phyloP scores from a whole-genome alignment of 2,888 invertebrate species.

The Heteropelma amictum region DNA sequence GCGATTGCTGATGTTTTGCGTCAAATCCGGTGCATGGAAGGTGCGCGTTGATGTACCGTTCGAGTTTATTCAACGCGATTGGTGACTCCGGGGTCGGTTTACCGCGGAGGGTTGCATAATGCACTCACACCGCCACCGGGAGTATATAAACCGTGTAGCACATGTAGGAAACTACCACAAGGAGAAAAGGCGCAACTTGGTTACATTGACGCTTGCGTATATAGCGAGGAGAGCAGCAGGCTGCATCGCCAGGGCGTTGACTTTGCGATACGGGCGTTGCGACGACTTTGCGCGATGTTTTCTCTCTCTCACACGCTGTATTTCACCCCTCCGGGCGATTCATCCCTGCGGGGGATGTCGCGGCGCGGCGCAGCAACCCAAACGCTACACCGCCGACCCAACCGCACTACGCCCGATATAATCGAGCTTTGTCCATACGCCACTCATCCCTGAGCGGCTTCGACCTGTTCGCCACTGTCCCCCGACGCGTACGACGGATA shows the following conservation, averaged over 20 bases:
- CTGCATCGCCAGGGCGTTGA: conserved; percentile 74
- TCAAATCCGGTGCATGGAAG: background rate
- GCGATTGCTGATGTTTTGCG: background rate
- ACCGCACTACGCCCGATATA: conserved; percentile 45
- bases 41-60: conserved; percentile 34
- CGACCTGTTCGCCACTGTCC: conserved; percentile 27
- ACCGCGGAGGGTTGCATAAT: conserved; percentile 74
- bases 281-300: conserved; percentile 62
- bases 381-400: conserved; percentile 45
- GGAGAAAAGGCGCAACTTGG: conserved; percentile 42
- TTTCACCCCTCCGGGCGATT: conserved; percentile 60
- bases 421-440: conserved; percentile 49
- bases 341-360: conserved; percentile 58
- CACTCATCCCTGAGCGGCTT: conserved; percentile 43
- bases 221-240: conserved; percentile 61
- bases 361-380: conserved; percentile 56
- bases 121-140: conserved; percentile 61
- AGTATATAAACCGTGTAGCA: conserved; percentile 52
- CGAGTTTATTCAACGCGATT: conserved; percentile 53
- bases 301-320: conserved; percentile 42
- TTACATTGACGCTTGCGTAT: conserved; percentile 42
- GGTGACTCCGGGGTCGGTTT: conserved; percentile 58
- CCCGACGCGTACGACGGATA: conserved; percentile 18
- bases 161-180: conserved; percentile 42
- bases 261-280: conserved; percentile 65